Percentiles rank a stretch among this genome's conserved stretches.
Conservation (phyloP, 2,888 invertebrate species). For the Octodonta nipae region DNA sequence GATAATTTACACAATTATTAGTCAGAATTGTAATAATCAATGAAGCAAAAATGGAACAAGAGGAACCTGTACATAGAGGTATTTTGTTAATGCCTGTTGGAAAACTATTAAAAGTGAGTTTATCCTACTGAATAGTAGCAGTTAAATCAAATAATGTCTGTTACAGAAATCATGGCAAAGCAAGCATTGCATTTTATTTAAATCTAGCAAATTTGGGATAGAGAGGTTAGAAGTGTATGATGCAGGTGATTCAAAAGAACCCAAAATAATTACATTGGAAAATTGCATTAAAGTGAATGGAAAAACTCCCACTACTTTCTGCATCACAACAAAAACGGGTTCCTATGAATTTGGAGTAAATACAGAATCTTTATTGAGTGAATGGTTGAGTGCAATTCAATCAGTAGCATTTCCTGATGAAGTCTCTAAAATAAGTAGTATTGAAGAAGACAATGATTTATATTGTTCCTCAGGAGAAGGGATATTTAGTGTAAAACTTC, state of each 20-base stretch:
- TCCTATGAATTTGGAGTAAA: slow-evolving; percentile 48
- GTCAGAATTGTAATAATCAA: background rate
- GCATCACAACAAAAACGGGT: slow-evolving; percentile 61
- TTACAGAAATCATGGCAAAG: slow-evolving; percentile 76
- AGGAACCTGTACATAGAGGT: slow-evolving; percentile 63
- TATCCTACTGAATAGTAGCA: too few relatives aligned
- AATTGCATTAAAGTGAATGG: slow-evolving; percentile 76
- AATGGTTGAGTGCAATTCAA: slow-evolving; percentile 70
- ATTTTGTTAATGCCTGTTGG: slow-evolving; percentile 64
- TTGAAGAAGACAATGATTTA: slow-evolving; percentile 79
- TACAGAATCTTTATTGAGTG: slow-evolving; percentile 54
- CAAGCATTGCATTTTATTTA: slow-evolving; percentile 63
- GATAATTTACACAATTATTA: slow-evolving; percentile 9
- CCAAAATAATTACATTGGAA: slow-evolving; percentile 64
- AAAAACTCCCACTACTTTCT: slow-evolving; percentile 43
- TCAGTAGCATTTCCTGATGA: slow-evolving; percentile 66
- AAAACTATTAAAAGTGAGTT: slow-evolving; percentile 56
- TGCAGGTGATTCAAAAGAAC: slow-evolving; percentile 41
- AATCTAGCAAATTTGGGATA: slow-evolving; percentile 72
- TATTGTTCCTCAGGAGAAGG: slow-evolving; percentile 77
- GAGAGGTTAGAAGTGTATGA: slow-evolving; percentile 78
- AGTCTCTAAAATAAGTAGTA: slow-evolving; percentile 39
- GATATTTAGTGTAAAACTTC: slow-evolving; percentile 59
- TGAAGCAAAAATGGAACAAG: slow-evolving; percentile 48
- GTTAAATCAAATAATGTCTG: too few relatives aligned